phyloP scores from a whole-genome alignment of 2,797 vertebrate genomes.

The Lerista edwardsae region DNA sequence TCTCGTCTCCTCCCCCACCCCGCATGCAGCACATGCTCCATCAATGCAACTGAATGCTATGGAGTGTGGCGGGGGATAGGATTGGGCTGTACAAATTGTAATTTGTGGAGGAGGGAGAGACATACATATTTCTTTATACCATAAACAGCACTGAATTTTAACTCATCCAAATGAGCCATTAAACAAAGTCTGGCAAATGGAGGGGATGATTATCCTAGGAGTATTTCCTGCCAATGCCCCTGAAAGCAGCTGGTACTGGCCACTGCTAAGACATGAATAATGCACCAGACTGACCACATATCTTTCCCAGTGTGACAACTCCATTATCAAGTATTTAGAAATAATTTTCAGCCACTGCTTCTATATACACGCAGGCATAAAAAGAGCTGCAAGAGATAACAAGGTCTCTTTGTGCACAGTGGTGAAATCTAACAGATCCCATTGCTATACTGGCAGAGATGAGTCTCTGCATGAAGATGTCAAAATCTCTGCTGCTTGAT shows the following conservation, averaged over 20 bases:
- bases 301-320: constrained; percentile 35
- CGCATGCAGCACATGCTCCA: no score
- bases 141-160: neutral
- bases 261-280: constrained; percentile 19
- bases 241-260: constrained; percentile 4
- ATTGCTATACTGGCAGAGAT: constrained; percentile 12
- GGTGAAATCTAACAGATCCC: constrained; percentile 5
- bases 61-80: no score
- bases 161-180: constrained; percentile 23
- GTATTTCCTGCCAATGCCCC: neutral
- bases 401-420: constrained; percentile 28
- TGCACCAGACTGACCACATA: constrained; percentile 11
- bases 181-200: neutral
- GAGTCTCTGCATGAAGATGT: neutral
- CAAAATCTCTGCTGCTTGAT: neutral
- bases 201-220: constrained; percentile 6
- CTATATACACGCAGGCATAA: constrained; percentile 19
- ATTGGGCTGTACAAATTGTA: no score
- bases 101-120: no score
- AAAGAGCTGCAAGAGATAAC: constrained; percentile 16
- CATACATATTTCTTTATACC: constrained; percentile 17
- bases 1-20: no score
- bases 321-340: neutral
- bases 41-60: no score
- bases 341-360: constrained; percentile 16